Conservation (phyloP, 2,888 invertebrate species). For the Caenorhabditis becei region DNA sequence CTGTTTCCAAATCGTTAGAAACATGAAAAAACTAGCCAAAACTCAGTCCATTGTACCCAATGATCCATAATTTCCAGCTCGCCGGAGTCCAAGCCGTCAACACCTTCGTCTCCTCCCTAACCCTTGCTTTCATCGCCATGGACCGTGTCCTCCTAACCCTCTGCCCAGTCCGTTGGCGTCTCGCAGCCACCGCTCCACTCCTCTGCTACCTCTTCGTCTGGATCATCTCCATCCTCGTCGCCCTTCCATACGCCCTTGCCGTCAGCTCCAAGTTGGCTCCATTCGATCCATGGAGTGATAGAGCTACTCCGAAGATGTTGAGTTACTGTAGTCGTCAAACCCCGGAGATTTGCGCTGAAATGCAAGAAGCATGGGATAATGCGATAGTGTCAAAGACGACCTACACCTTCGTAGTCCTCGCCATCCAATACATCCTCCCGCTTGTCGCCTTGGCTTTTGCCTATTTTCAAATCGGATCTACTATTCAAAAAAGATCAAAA, state of each 20-base stretch:
- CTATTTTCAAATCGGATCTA: conserved; percentile 80
- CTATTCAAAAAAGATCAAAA: conserved; percentile 74
- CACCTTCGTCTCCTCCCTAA: conserved; percentile 81
- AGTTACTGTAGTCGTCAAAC: conserved; percentile 47
- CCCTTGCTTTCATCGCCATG: conserved; percentile 79
- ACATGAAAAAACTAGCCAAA: not conserved
- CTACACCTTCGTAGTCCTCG: conserved; percentile 76
- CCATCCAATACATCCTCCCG: conserved; percentile 76
- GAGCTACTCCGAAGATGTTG: conserved; percentile 64
- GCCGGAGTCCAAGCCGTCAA: conserved; percentile 80
- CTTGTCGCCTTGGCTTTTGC: conserved; percentile 76
- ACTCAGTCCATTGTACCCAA: not conserved
- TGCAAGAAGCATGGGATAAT: conserved; percentile 73
- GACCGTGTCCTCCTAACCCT: conserved; percentile 80
- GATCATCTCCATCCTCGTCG: conserved; percentile 78
- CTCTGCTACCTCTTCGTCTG: conserved; percentile 78
- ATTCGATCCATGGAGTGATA: conserved; percentile 76
- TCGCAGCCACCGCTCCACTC: conserved; percentile 79
- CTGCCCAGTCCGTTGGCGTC: conserved; percentile 79
- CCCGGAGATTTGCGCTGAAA: conserved; percentile 62
- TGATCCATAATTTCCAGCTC: conserved; percentile 65
- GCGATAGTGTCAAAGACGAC: conserved; percentile 73
- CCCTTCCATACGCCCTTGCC: conserved; percentile 79
- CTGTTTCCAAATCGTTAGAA: not conserved
- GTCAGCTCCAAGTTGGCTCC: conserved; percentile 74